Evolutionary conservation across 1,140 invertebrate species (phyloP), one percentile per base, ranked within the genome.

Genomic region (Rhagoletis zephyria): DNA sequence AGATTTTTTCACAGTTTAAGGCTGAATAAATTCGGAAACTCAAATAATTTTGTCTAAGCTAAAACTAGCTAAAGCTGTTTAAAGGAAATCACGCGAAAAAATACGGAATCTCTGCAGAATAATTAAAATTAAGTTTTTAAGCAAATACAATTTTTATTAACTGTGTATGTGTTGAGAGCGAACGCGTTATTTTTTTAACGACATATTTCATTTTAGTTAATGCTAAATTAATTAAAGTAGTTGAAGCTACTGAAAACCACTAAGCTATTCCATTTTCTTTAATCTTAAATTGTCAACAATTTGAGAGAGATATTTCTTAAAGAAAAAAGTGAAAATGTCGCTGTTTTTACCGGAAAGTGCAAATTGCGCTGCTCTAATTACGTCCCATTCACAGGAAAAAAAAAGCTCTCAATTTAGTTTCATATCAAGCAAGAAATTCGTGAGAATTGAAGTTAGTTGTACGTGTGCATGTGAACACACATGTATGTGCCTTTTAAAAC

Each of bases 331-430:
- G 61, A 63, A 63, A 63, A 14, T 63, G 16, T 14, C 4, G 51
- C 45, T 48, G 1, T 12, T 81, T 81, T 16, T 48, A 14, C 16
- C 14, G 48, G 48, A 81, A 81, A 56, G 51, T n/a, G 48, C 74
- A 81, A 81, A 81, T 81, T 81, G 74, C 5, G n/a, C n/a, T 56
- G 74, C 48, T 56, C 74, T 81, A 81, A 81, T 81, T 81, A 9
- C n/a, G 19, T 56, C n/a, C 74, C 30, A 81, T 81, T 81, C 48
- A 81, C 16, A 2, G 5, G 16, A n/a, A n/a, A 9, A 16, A 16
- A 77, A 77, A 81, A 56, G 30, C n/a, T 56, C 16, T 56, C 74
- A 81, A 81, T 81, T 81, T 59, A n/a, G 12, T 56, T 81, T 56
- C 42, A 48, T 16, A 19, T 63, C 61, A 63, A 56, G n/a, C 16